Percentiles rank a stretch among this genome's conserved stretches.
Evolutionary conservation across 2,888 invertebrate species (phyloP).

Genomic region (Neuroscelio doddi): DNA sequence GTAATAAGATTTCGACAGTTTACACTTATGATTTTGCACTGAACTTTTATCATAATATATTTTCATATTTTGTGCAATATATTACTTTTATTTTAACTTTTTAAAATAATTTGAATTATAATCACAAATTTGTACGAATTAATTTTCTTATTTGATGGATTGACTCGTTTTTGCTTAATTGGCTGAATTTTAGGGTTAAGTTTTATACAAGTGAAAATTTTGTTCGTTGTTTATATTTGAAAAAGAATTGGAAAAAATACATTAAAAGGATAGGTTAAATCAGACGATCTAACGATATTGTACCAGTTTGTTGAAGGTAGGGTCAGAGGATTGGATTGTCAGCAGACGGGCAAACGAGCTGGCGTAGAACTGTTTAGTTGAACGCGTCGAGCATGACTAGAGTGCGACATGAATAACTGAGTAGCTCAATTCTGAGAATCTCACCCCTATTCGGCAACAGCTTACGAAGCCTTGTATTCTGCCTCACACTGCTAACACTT

Average conservation of each 20-base stretch:
- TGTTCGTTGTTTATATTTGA: background rate
- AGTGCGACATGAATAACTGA: conserved; percentile 71
- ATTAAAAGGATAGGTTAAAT: conserved; percentile 29
- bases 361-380: conserved; percentile 63
- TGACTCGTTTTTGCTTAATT: background rate
- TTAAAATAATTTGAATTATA: too few species aligned
- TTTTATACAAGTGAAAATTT: too few species aligned
- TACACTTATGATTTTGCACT: too few species aligned
- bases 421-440: conserved; percentile 60
- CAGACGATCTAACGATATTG: conserved; percentile 26
- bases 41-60: too few species aligned
- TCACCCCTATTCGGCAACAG: conserved; percentile 41
- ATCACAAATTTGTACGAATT: too few species aligned
- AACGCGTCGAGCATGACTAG: conserved; percentile 64
- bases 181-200: too few species aligned
- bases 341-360: conserved; percentile 54
- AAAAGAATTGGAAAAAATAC: conserved; percentile 14
- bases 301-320: conserved; percentile 22
- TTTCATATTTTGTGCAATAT: too few species aligned
- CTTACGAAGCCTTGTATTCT: conserved; percentile 28
- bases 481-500: conserved; percentile 46
- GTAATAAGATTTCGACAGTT: too few species aligned
- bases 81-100: too few species aligned
- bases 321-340: conserved; percentile 42
- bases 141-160: background rate